phyloP scores from a whole-genome alignment of 2,113 vertebrate species.

The Toxostoma redivivum region DNA sequence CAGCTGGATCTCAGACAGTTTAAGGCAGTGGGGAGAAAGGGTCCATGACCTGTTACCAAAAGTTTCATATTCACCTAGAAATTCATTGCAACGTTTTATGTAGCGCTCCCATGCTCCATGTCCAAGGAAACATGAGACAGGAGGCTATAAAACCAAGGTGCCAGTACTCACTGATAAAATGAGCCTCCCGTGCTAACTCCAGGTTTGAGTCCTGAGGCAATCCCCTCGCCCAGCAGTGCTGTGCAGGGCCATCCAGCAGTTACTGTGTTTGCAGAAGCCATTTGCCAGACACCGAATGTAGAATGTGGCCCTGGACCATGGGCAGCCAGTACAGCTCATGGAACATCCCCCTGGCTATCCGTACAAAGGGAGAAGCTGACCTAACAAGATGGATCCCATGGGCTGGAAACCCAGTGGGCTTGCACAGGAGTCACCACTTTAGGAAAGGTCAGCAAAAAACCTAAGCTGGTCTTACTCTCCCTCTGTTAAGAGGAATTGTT shows the following conservation, averaged over 20 bases:
- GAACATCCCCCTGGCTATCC: not conserved
- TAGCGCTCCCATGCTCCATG: rapidly evolving
- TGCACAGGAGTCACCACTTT: rapidly evolving
- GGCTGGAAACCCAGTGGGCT: not conserved
- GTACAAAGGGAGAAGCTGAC: not conserved
- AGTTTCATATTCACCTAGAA: not conserved
- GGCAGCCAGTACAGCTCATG: not conserved
- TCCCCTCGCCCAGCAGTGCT: rapidly evolving
- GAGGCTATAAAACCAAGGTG: not conserved
- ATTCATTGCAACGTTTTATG: not conserved
- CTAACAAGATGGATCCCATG: rapidly evolving
- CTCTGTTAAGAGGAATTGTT: not conserved
- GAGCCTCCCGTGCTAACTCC: not conserved
- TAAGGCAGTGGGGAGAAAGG: not conserved
- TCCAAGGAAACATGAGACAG: not conserved
- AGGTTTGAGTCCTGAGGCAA: rapidly evolving
- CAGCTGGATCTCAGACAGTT: not conserved
- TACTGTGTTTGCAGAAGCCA: rapidly evolving
- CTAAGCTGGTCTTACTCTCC: not conserved
- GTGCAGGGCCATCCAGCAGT: not conserved
- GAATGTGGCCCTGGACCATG: rapidly evolving
- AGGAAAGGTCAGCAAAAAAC: not conserved
- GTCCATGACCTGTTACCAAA: not conserved
- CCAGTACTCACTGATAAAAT: not conserved
- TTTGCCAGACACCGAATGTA: rapidly evolving